Base-by-base conservation (phyloP, 2,888 invertebrate genomes). In the Priapulus caudatus region DNA sequence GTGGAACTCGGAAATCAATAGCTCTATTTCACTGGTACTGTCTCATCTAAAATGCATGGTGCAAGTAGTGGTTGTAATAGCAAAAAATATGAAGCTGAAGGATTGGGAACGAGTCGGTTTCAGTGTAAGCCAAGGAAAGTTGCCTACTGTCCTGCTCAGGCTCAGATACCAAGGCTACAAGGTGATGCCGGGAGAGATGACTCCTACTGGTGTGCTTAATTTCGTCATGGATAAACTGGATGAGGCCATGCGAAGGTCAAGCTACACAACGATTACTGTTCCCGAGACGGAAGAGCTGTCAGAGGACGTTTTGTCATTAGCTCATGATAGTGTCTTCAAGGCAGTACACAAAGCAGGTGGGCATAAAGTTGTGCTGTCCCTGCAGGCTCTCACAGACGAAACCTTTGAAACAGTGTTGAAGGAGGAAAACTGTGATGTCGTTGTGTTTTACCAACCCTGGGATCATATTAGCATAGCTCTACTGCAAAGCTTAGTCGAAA, bases 371-470 rank as follows among this genome's bases (percentile, higher is more conserved):
- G 33, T n/a, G 10, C 33, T 10, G 33, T 33, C 10, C 33, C 10
- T 33, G n/a, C 33, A 10, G 10, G 33, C 10, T 33, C 33, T 10
- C 10, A 33, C 33, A 10, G 33, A 33, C 33, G n/a, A 33, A 33
- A 33, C 33, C 10, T 33, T 33, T 33, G 10, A 10, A 33, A 10
- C n/a, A 10, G n/a, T 33, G 10, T 10, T n/a, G n/a, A n/a, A n/a
- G 10, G 33, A 33, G 33, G n/a, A 33, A 10, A n/a, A 33, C 10
- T 10, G 10, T 10, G n/a, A 10, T 10, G 33, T 33, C 10, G n/a
- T n/a, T 33, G 33, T 33, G 33, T 33, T 33, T 33, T 33, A 33
- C n/a, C 33, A 33, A 33, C 33, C 33, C 33, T 33, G 33, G 33
- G 33, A 33, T n/a, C 33, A 33, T 33, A n/a, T 33, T 10, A 33